phyloP scores from a whole-genome alignment of 2,113 vertebrate species.

The Fregetta grallaria region DNA sequence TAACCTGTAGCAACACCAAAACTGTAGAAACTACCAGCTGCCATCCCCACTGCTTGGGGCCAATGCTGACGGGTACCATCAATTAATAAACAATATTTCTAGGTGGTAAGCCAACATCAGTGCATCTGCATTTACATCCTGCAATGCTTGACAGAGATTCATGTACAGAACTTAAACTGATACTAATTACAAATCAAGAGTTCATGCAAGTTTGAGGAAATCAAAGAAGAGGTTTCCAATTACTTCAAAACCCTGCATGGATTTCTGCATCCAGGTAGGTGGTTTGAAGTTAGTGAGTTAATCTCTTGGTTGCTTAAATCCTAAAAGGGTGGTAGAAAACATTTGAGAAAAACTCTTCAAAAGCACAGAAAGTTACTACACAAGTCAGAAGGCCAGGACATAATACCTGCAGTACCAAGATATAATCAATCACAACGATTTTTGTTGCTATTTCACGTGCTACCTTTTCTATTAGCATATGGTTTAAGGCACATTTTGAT shows the following conservation, averaged over 20 bases:
- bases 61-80: not conserved
- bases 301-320: not conserved
- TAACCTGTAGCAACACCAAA: not conserved
- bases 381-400: not conserved
- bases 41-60: too few species aligned
- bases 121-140: not conserved
- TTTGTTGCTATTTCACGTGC: not conserved
- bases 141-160: not conserved
- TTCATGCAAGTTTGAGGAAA: not conserved
- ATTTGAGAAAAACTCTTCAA: not conserved
- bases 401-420: not conserved
- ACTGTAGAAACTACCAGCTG: not conserved
- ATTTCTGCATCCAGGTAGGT: not conserved
- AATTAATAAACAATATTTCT: not conserved
- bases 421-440: not conserved
- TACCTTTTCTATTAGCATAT: not conserved
- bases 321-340: not conserved
- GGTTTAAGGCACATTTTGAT: not conserved
- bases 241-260: not conserved
- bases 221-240: not conserved
- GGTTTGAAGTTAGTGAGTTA: not conserved
- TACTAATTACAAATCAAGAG: not conserved
- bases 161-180: not conserved
- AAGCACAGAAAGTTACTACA: not conserved
- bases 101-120: not conserved